These are phyloP conservation scores for Xyliphius kryptos DNA, from an alignment of 2,113 vertebrate genomes.

Conservation along the genomic window DNA sequence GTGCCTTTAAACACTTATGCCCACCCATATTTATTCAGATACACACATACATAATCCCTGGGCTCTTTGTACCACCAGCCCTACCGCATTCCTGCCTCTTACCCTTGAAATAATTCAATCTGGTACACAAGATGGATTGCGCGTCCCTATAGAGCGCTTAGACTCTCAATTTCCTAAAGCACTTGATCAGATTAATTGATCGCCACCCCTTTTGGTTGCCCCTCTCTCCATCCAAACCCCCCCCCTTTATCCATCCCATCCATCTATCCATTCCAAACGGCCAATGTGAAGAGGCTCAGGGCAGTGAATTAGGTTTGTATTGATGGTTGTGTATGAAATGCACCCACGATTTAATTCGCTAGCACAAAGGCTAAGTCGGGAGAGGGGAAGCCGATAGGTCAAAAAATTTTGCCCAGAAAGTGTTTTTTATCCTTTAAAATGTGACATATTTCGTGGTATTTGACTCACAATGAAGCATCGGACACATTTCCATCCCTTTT, in stretches of 20 bases:
- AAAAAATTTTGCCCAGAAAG: background rate
- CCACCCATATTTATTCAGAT: no score
- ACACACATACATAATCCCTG: conserved; percentile 43
- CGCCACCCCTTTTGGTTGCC: conserved; percentile 38
- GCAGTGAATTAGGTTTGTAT: conserved; percentile 64
- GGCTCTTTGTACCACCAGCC: conserved; percentile 37
- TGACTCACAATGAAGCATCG: no score
- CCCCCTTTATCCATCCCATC: background rate
- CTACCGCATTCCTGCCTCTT: conserved; percentile 48
- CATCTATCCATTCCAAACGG: no score
- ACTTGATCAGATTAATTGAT: conserved; percentile 81
- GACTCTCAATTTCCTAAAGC: conserved; percentile 74
- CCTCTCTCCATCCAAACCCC: conserved; percentile 37
- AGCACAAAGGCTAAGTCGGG: conserved; percentile 42
- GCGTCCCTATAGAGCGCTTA: conserved; percentile 69
- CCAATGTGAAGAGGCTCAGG: conserved; percentile 23
- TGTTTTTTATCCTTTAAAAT: background rate
- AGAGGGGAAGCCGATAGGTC: conserved; percentile 30
- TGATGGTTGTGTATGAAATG: conserved; percentile 69
- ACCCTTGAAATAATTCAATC: conserved; percentile 78
- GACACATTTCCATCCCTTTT: no score
- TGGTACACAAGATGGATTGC: conserved; percentile 71
- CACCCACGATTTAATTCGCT: conserved; percentile 42
- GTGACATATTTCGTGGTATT: no score
- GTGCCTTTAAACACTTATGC: no score